Base-by-base conservation (phyloP, 2,113 vertebrate species). In the Felis chaus region DNA sequence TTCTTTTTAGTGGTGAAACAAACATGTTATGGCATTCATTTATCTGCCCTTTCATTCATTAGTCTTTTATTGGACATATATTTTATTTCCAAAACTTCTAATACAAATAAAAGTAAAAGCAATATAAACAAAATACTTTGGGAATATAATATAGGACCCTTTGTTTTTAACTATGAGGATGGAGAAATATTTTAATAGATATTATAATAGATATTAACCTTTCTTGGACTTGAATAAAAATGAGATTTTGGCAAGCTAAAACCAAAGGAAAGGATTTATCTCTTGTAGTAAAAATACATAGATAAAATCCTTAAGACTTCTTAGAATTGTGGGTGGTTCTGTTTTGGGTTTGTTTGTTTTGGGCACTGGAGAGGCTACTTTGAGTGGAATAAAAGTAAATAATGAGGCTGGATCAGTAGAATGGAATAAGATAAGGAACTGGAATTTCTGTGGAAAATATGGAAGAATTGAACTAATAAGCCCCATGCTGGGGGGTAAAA, bases 381-480 rank as follows among this genome's bases (percentile, higher is more conserved):
- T 66, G 73, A 88, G 21, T 93, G 18, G 36, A 41, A 18, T 61
- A 66, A 84, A 84, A 45, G 74, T 78, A 68, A 71, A 63, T 33
- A 73, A 31, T 79, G 31, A 33, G 15, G 7, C n/a, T 94, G 25
- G 57, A 83, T 63, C 14, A 63, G 31, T 74, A 55, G 25, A 80
- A 50, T 31, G 50, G 29, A 76, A 19, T 33, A 71, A 33, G 53
- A 57, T 50, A 73, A 91, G 33, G 14, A 84, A 71, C 81, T 85
- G 88, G 50, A 94, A 63, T 95, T 85, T 88, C 61, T 57, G 4
- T 94, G 65, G 48, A 63, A 92, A 91, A 81, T 39, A 78, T 18
- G n/a, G 39, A 55, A 27, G 1, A 6, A 57, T 91, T 57, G 18
- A 81, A 91, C 21, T 84, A 90, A 82, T 50, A 27, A 53, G 3